phyloP scores from a whole-genome alignment of 2,797 vertebrate genomes.

The Zenarchopterus dispar region DNA sequence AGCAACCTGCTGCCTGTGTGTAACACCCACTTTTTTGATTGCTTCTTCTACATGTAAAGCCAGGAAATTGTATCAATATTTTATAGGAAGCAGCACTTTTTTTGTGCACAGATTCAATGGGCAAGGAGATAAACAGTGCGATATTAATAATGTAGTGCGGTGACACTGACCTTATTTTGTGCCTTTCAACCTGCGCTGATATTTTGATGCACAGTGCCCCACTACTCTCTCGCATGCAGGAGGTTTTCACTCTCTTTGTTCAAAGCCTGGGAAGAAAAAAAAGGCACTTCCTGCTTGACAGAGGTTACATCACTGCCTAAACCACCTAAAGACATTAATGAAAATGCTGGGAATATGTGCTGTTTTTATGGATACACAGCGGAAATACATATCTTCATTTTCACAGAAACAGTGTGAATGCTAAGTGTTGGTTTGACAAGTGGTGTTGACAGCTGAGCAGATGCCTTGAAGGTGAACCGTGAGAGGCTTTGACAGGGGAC shows the following conservation, averaged over 20 bases:
- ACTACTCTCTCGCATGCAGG: constrained; percentile 73
- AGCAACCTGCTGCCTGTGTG: constrained; percentile 57
- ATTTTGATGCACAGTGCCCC: constrained; percentile 81
- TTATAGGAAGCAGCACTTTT: constrained; percentile 75
- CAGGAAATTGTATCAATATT: constrained; percentile 82
- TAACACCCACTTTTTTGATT: constrained; percentile 64
- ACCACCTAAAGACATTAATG: constrained; percentile 76
- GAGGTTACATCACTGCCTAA: constrained; percentile 78
- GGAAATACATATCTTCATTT: constrained; percentile 77
- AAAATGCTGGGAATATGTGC: constrained; percentile 60
- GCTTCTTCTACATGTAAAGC: constrained; percentile 74
- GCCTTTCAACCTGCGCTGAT: constrained; percentile 85
- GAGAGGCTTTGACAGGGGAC: constrained; percentile 75
- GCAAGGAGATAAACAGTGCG: constrained; percentile 82
- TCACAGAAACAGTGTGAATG: constrained; percentile 72
- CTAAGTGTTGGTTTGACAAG: constrained; percentile 77
- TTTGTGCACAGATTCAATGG: constrained; percentile 76
- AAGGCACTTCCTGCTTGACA: constrained; percentile 77
- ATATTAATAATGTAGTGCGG: constrained; percentile 85
- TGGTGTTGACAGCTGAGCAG: constrained; percentile 77
- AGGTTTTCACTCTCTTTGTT: constrained; percentile 78
- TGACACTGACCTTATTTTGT: constrained; percentile 87
- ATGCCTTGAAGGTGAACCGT: constrained; percentile 79
- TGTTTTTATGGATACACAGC: constrained; percentile 47
- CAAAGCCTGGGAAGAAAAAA: constrained; percentile 67